Conservation (phyloP, 2,113 vertebrate species). For the Tupaia tana region DNA sequence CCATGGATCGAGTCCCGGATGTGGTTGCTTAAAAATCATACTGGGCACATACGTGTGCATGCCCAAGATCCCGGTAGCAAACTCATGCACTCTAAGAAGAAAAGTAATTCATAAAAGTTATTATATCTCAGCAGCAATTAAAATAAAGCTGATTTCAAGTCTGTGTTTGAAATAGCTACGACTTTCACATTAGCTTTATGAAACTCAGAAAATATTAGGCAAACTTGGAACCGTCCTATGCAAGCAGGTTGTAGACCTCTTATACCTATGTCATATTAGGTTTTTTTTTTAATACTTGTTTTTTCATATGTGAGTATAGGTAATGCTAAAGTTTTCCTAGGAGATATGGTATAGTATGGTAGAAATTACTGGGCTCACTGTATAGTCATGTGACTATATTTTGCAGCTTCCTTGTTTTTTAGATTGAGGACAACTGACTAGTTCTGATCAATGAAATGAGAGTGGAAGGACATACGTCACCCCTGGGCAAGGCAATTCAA, state of each 20-base stretch:
- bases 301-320: not conserved
- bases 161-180: not conserved
- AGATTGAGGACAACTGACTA: not conserved
- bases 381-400: not conserved
- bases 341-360: not conserved
- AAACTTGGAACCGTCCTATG: not conserved
- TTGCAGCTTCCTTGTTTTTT: not conserved
- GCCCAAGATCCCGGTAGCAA: too few relatives aligned
- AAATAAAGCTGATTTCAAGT: conserved; percentile 42
- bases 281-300: not conserved
- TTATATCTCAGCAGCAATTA: conserved; percentile 11
- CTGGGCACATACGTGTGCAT: too few relatives aligned
- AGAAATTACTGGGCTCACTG: not conserved
- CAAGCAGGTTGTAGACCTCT: not conserved
- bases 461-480: not conserved
- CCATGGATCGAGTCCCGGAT: too few relatives aligned
- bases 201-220: not conserved
- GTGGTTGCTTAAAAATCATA: too few relatives aligned
- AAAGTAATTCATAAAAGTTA: conserved; percentile 30
- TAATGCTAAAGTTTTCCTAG: not conserved
- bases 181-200: not conserved
- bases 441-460: not conserved
- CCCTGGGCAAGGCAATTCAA: not conserved
- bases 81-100: too few relatives aligned
- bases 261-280: not conserved